phyloP scores from a whole-genome alignment of 2,888 invertebrate species.

The Doris montereyensis region DNA sequence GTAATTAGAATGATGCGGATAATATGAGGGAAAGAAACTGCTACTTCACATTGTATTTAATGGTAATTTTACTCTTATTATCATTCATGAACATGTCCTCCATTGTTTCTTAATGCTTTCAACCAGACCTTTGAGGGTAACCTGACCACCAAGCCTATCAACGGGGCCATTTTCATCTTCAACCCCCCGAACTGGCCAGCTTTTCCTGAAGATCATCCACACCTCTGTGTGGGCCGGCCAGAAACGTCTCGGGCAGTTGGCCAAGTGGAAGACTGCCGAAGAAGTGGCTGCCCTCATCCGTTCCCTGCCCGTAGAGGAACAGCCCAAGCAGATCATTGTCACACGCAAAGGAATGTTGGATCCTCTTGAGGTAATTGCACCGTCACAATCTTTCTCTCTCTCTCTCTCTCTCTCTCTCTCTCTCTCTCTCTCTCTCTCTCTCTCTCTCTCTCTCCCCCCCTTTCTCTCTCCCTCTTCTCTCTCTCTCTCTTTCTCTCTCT shows the following conservation, averaged over 20 bases:
- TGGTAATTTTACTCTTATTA: too few species aligned
- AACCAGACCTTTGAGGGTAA: slow-evolving; percentile 97
- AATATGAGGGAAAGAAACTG: too few species aligned
- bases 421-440: neutral
- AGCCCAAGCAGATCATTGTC: slow-evolving; percentile 99
- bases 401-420: neutral
- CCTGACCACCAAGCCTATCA: slow-evolving; percentile 98
- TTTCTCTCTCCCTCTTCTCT: too few species aligned
- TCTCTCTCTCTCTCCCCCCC: too few species aligned
- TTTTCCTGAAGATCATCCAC: slow-evolving; percentile 99
- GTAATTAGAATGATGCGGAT: too few species aligned
- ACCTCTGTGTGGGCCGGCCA: slow-evolving; percentile 99
- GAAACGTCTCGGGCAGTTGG: slow-evolving; percentile 98
- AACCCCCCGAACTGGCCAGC: slow-evolving; percentile 98
- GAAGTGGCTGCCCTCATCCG: slow-evolving; percentile 99
- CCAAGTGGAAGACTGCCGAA: slow-evolving; percentile 99
- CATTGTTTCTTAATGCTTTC: too few species aligned
- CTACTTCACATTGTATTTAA: too few species aligned
- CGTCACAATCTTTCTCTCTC: neutral
- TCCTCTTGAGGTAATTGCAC: slow-evolving; percentile 84
- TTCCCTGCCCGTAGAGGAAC: slow-evolving; percentile 98
- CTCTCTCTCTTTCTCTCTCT: too few species aligned
- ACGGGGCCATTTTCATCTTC: slow-evolving; percentile 99
- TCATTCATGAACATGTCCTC: too few species aligned
- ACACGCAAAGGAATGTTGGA: slow-evolving; percentile 99